These are phyloP conservation scores for Macaria liturata DNA, from an alignment of 2,888 invertebrate genomes.

Conservation along the genomic window DNA sequence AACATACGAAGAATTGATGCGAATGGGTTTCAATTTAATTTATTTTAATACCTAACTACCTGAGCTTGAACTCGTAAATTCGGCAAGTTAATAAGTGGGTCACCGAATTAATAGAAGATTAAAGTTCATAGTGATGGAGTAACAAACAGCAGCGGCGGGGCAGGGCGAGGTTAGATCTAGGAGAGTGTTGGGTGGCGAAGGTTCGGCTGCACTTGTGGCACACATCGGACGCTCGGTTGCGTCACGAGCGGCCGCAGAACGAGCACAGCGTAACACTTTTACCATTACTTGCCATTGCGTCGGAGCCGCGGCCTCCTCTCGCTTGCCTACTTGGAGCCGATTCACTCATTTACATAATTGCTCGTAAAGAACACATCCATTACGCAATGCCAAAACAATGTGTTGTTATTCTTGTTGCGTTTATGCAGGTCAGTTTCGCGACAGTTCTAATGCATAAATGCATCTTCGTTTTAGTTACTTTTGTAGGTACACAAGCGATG, in stretches of 20 bases:
- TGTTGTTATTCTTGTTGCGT: conserved; percentile 64
- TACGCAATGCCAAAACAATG: conserved; percentile 71
- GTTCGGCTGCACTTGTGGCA: conserved; percentile 79
- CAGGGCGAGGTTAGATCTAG: conserved; percentile 25
- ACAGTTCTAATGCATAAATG: conserved; percentile 32
- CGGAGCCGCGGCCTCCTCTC: conserved; percentile 51
- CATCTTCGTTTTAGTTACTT: conserved; percentile 25
- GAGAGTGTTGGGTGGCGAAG: conserved; percentile 42
- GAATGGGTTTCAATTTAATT: too few species aligned
- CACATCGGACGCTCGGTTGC: conserved; percentile 72
- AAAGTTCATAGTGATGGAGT: conserved; percentile 27
- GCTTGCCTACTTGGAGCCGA: conserved; percentile 66
- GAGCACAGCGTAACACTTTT: conserved; percentile 80
- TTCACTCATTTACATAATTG: conserved; percentile 77
- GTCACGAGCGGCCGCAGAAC: conserved; percentile 55
- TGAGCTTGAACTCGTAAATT: conserved; percentile 4
- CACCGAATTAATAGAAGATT: conserved; percentile 22
- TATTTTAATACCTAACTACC: too few species aligned
- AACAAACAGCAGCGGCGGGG: conserved; percentile 8
- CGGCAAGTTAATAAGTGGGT: conserved; percentile 19
- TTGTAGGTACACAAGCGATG: conserved; percentile 19
- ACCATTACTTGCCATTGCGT: conserved; percentile 60
- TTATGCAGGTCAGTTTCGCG: conserved; percentile 57
- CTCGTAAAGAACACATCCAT: conserved; percentile 70
- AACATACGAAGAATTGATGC: too few species aligned